Evolutionary conservation across 2,113 vertebrate genomes (phyloP).

Genomic region (Coregonus clupeaformis): DNA sequence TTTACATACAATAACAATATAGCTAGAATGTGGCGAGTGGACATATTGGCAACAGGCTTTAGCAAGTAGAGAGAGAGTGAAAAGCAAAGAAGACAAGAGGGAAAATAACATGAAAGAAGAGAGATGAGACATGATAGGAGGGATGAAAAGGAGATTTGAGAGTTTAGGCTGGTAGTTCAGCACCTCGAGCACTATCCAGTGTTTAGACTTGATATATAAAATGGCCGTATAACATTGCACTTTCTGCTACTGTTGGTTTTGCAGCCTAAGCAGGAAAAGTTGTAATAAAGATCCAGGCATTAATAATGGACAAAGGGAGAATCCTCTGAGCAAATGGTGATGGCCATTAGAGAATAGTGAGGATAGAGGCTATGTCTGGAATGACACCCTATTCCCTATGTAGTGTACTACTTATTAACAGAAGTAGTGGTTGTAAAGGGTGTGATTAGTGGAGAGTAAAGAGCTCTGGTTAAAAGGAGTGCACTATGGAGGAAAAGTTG

Average conservation of each 20-base stretch:
- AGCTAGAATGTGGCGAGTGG: not conserved
- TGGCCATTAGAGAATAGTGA: too few relatives aligned
- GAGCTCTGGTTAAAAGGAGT: too few relatives aligned
- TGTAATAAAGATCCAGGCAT: not conserved
- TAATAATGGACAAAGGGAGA: not conserved
- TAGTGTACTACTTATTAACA: too few relatives aligned
- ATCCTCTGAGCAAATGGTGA: not conserved
- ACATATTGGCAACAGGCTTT: not conserved
- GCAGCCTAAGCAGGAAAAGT: slow-evolving; percentile 1
- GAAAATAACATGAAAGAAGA: slow-evolving; percentile 13
- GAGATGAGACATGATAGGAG: not conserved
- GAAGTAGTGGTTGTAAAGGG: too few relatives aligned
- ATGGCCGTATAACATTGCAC: not conserved
- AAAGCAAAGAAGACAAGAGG: slow-evolving; percentile 14
- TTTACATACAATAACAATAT: too few relatives aligned
- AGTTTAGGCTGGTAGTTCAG: not conserved
- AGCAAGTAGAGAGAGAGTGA: not conserved
- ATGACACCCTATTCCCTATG: too few relatives aligned
- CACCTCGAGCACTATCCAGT: not conserved
- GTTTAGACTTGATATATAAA: too few relatives aligned
- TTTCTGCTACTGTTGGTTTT: not conserved
- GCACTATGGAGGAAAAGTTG: too few relatives aligned
- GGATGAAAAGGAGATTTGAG: not conserved
- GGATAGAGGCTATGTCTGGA: too few relatives aligned
- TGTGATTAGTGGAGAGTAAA: too few relatives aligned